These are phyloP conservation scores for Oscheius sp. DNA, from an alignment of 1,140 invertebrate genomes.

Conservation along the genomic window DNA sequence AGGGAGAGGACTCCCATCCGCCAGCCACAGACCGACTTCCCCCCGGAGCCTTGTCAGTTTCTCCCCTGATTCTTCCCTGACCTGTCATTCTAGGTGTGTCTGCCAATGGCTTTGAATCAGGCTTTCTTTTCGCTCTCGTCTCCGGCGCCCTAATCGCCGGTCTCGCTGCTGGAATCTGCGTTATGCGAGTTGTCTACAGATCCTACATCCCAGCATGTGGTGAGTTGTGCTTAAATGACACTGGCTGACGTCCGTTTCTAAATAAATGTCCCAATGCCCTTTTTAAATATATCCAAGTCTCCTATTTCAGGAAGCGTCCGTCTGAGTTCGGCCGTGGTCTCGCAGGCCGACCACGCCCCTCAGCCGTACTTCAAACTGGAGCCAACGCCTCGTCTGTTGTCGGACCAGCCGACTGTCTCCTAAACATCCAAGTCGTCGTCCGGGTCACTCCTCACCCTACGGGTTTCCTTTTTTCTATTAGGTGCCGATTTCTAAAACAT, in stretches of 20 bases:
- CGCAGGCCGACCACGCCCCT: background rate
- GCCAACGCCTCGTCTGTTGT: background rate
- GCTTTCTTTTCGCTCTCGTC: background rate
- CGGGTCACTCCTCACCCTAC: background rate
- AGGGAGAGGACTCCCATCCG: background rate
- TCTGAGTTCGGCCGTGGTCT: background rate
- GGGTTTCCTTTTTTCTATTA: too few species aligned
- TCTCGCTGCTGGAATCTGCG: background rate
- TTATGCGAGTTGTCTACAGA: background rate
- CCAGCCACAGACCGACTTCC: background rate
- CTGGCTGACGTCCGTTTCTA: background rate
- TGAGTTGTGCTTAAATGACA: background rate
- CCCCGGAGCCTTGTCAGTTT: background rate
- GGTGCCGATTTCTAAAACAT: background rate
- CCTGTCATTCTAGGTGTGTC: too few species aligned
- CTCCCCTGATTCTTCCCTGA: background rate
- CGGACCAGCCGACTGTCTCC: background rate
- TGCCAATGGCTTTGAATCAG: too few species aligned
- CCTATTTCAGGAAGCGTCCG: background rate
- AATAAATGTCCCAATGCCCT: background rate
- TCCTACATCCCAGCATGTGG: background rate
- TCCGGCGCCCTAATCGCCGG: background rate
- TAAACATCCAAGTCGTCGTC: background rate
- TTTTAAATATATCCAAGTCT: too few species aligned
- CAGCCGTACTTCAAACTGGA: slow-evolving; percentile 3